phyloP scores from a whole-genome alignment of 92 coral and sea anemone genomes.

The Hydrozoanthus gracilis region DNA sequence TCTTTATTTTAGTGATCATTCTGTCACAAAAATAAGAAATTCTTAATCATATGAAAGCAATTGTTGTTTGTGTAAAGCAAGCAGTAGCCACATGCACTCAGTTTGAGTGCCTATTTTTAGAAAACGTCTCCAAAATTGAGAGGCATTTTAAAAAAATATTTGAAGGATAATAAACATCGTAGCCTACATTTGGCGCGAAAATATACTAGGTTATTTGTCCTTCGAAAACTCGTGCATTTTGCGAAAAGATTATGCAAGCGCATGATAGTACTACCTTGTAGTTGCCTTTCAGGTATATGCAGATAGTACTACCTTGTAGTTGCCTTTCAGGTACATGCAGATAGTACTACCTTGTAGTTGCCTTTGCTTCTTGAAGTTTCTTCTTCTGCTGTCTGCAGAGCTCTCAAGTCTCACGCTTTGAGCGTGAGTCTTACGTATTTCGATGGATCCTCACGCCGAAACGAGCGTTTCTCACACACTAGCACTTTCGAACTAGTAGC shows the following conservation, averaged over 20 bases:
- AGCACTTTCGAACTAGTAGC: not conserved
- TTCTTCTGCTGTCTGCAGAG: slow-evolving; percentile 46
- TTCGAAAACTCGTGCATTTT: slow-evolving; percentile 31
- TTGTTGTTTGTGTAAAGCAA: not conserved
- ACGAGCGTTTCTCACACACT: not conserved
- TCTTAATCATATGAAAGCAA: not conserved
- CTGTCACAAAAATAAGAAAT: not conserved
- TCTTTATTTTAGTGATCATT: not conserved
- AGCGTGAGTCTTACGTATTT: not conserved
- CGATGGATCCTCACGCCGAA: not conserved
- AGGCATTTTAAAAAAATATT: too few relatives aligned
- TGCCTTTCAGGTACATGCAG: slow-evolving; percentile 63
- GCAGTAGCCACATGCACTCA: not conserved
- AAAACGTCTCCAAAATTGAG: not conserved
- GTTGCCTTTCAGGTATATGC: slow-evolving; percentile 62
- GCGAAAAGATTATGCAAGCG: slow-evolving; percentile 25
- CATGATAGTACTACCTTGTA: slow-evolving; percentile 59
- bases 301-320: slow-evolving; percentile 60
- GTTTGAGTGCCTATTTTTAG: not conserved
- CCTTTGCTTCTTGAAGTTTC: slow-evolving; percentile 59
- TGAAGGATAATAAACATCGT: slow-evolving; percentile 23
- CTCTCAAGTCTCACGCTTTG: too few relatives aligned
- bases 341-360: too few relatives aligned
- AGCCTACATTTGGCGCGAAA: slow-evolving; percentile 12
- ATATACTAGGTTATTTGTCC: slow-evolving; percentile 13